Conservation (phyloP, 1,140 invertebrate species). For the Diabrotica undecimpunctata region DNA sequence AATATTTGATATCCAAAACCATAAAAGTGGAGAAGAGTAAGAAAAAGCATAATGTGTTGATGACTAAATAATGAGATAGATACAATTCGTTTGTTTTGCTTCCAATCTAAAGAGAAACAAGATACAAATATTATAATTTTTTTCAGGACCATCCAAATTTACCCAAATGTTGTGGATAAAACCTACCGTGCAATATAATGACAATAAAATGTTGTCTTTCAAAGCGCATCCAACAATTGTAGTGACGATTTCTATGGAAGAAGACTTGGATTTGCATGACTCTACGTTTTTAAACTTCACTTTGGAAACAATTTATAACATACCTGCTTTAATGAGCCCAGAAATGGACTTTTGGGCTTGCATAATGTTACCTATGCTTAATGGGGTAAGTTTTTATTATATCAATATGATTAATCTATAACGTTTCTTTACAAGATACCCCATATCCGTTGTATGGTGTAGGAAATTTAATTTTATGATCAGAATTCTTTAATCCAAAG, state of each 20-base stretch:
- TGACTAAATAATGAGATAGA: too few relatives aligned
- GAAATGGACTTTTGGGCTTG: conserved; percentile 35
- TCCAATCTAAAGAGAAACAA: too few relatives aligned
- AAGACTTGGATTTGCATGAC: conserved; percentile 13
- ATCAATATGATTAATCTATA: conserved; percentile 14
- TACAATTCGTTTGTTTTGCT: too few relatives aligned
- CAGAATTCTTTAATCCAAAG: too few relatives aligned
- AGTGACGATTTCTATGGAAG: conserved; percentile 31
- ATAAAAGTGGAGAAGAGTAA: too few relatives aligned
- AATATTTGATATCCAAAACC: too few relatives aligned
- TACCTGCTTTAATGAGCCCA: conserved; percentile 28
- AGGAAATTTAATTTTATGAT: too few relatives aligned
- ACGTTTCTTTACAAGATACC: too few relatives aligned
- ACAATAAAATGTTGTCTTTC: conserved; percentile 28
- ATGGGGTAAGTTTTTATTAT: conserved; percentile 15
- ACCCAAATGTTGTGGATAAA: conserved; percentile 27
- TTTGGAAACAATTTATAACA: conserved; percentile 36
- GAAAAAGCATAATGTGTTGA: too few relatives aligned
- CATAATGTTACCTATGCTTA: conserved; percentile 25
- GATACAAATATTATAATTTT: too few relatives aligned
- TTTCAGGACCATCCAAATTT: conserved; percentile 16
- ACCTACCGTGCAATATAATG: conserved; percentile 20
- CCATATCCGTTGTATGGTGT: too few relatives aligned
- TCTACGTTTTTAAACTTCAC: conserved; percentile 33
- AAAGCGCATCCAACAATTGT: conserved; percentile 30